Base-by-base conservation (phyloP, 1,140 invertebrate species). In the Sipha flava region DNA sequence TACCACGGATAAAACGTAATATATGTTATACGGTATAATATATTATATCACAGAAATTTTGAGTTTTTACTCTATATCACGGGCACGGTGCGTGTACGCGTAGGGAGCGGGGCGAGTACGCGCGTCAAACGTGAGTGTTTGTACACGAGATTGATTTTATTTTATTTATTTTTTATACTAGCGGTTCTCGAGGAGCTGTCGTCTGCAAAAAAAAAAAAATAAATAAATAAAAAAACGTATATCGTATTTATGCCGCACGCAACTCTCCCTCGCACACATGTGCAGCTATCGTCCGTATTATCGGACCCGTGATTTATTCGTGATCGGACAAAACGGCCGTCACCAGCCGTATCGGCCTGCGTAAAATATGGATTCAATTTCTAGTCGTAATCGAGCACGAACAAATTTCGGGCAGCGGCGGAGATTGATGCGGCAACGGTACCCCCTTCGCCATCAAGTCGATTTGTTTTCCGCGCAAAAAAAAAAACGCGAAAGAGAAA, bases 301-400 rank as follows among this genome's bases (percentile, higher is more conserved):
- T 59, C 54, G 26, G 29, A 18, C 40, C 54, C 68, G 18, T 73
- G 70, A 73, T 73, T 73, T 73, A 73, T 73, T 73, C 18, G 47
- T 10, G 26, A 57, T 75, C 4, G 34, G 52, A 77, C 72, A 77
- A 77, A 77, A 77, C 52, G 72, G 72, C 72, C 52, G 72, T 77
- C 72, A 77, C 52, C 37, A 59, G n/a, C 66, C 40, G 34, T 9
- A 73, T 54, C 47, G 49, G 31, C n/a, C 62, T 34, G 49, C n/a
- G 3, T 77, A 59, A 77, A 57, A 57, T 77, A 77, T 77, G 72
- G 49, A 77, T 77, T 77, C 72, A 59, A 77, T 77, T 59, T 77
- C 49, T 4, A 77, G 16, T 77, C 52, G 72, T 77, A 77, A 77
- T 77, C 72, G 72, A n/a, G 52, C 52, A 18, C 34, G 72, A 57